Base-by-base conservation (phyloP, 2,113 vertebrate genomes). In the Rhegmatorhina hoffmannsi region DNA sequence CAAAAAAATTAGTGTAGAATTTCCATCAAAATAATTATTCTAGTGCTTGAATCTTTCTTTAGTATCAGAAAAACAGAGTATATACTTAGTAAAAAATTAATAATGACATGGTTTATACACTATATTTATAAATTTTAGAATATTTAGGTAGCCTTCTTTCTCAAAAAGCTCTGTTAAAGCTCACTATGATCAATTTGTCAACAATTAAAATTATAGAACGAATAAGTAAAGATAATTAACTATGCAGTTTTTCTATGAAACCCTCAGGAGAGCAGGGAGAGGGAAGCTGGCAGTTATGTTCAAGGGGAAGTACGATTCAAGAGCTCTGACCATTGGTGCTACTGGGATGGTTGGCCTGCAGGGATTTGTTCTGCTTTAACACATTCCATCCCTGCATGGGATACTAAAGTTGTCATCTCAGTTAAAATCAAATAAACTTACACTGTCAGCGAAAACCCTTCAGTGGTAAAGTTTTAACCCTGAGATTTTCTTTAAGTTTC, bases 341-440 rank as follows among this genome's bases (percentile, higher is more conserved):
- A 40, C 91, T 92, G 83, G 40, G 86, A 28, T 64, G 36, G 34
- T 47, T 94, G 91, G 19, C 34, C 83, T 68, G 29, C 72, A 92
- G 92, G 50, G 63, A 44, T 94, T 89, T 87, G 72, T 81, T 93
- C 56, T 96, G 60, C 90, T 94, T 85, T 70, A 76, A 56, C 24
- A 70, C 8, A 11, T 59, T 63, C 38, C 26, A n/a, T 38, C 5
- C 43, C 55, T 70, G 63, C 33, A 31, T n/a, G 21, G 38, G 19
- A 47, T 83, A 44, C 31, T 59, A 59, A 91, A 55, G 15, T 70
- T 77, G 31, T 50, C 25, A 53, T 59, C 23, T 73, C 28, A 43
- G 24, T 59, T 80, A 44, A 58, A 92, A 84, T 28, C 3, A 78
- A 62, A 49, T 29, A 49, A 49, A 55, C 4, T 53, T 56, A 62